Base-by-base conservation (phyloP, 2,888 invertebrate species). In the Crepidodera aurea region DNA sequence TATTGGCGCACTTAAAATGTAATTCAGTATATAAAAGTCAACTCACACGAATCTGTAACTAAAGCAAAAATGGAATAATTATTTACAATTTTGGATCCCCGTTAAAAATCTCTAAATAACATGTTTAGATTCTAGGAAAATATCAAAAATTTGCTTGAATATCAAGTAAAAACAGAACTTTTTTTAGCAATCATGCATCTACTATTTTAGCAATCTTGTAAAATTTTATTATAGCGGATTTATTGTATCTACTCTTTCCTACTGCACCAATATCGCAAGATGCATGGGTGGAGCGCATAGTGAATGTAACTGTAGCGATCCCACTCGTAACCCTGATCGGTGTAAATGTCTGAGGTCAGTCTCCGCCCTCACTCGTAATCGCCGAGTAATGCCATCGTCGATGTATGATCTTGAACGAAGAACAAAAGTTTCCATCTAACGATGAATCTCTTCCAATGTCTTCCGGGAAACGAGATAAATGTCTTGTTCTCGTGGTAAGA, bases 311-410 rank as follows among this genome's bases (percentile, higher is more conserved):
- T 72, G 74, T 74, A 74, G 71, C 72, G 64, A 71, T 66, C 72
- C 73, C 71, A 73, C 71, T 65, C 66, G 51, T 70, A 66, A 70
- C 74, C 73, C 48, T 62, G 56, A 60, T 54, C 50, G 6, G 51
- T 13, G 18, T 57, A 60, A 62, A 62, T 59, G 51, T 64, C 67
- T 67, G 67, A 51, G 92, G 90, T 1, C 91, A 90, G 56, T 90
- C 91, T 90, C 61, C 79, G 66, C 67, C 67, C 66, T 65, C 68
- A 58, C 60, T 12, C 13, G 44, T 56, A 56, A 55, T 46, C 42
- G 54, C 58, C 22, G 27, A 22, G 15, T 56, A 37, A 51, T 44
- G 62, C 39, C 55, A 56, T 54, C 62, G 54, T 29, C 40, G 40
- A 25, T 40, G 40, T 27, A 25, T 40, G 40, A 40, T 53, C 40